A percentile compares a stretch with the other conserved stretches of the same genome.
These are phyloP conservation scores for Oreotrochilus melanogaster DNA, from an alignment of 2,113 vertebrate genomes.

Conservation along the genomic window DNA sequence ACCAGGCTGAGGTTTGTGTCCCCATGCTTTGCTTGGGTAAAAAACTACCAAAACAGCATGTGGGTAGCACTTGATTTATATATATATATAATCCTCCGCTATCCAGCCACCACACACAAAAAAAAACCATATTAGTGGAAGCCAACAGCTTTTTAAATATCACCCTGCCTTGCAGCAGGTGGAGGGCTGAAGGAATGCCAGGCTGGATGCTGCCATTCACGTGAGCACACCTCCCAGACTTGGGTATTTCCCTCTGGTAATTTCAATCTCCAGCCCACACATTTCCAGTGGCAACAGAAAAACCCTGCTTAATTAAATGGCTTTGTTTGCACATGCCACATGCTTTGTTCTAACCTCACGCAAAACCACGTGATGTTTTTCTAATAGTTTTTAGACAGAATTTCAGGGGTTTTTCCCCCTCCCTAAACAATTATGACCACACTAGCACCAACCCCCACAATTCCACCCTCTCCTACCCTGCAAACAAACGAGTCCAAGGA, in stretches of 20 bases:
- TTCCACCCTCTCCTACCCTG: neutral
- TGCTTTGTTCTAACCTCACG: neutral
- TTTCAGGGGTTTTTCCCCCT: neutral
- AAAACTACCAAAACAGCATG: fast-evolving
- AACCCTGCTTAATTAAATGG: neutral
- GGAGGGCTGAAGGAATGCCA: neutral
- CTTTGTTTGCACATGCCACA: neutral
- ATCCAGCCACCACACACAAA: neutral
- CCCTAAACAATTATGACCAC: neutral
- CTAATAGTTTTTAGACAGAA: neutral
- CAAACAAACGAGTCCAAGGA: neutral
- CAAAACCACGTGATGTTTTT: neutral
- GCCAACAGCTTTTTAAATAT: neutral
- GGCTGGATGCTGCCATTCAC: neutral
- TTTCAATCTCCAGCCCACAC: neutral
- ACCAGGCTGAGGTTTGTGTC: neutral
- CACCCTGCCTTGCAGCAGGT: neutral
- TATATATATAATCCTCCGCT: fast-evolving
- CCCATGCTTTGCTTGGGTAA: fast-evolving
- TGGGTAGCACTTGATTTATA: neutral
- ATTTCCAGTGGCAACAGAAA: neutral
- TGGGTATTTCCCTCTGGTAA: neutral
- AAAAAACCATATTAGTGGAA: fast-evolving
- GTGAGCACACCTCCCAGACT: fast-evolving
- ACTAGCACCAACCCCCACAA: neutral